Percentiles rank a stretch among this genome's conserved stretches.
These are phyloP conservation scores for Choristoneura rosaceana DNA, from an alignment of 2,888 invertebrate species.

Conservation along the genomic window DNA sequence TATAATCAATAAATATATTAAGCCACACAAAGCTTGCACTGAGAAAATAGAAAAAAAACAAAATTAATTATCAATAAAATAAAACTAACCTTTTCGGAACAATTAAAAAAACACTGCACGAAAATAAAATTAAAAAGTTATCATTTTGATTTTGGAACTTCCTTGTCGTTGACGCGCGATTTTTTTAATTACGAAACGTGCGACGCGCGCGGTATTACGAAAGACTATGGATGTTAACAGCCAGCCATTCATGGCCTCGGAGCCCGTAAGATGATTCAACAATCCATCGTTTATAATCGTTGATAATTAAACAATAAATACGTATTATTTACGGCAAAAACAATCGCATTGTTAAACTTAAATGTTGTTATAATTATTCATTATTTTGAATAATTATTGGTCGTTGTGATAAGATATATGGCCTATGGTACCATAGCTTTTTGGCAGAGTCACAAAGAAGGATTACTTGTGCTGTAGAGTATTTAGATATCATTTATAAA, in stretches of 20 bases:
- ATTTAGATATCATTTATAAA: no score
- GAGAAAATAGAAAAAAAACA: neutral
- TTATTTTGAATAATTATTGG: neutral
- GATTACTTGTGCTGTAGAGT: no score
- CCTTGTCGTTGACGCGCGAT: neutral
- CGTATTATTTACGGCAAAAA: constrained; percentile 2
- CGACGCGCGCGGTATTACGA: constrained; percentile 32
- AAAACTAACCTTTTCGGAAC: constrained; percentile 22
- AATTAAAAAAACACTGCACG: constrained; percentile 21
- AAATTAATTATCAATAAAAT: neutral
- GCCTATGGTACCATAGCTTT: no score
- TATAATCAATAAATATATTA: no score
- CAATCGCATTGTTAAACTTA: no score
- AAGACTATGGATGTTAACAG: constrained; percentile 23
- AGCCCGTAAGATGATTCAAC: constrained; percentile 22
- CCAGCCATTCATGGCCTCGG: constrained; percentile 20
- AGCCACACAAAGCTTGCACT: no score
- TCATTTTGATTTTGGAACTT: constrained; percentile 20
- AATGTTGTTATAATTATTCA: no score
- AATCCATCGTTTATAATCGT: constrained; percentile 22
- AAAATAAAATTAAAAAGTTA: constrained; percentile 21
- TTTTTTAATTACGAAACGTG: constrained; percentile 34
- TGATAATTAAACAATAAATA: constrained; percentile 18
- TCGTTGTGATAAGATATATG: no score
- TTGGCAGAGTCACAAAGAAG: no score